These are phyloP conservation scores for Gracilinanus agilis DNA, from an alignment of 2,113 vertebrate genomes.

Conservation along the genomic window DNA sequence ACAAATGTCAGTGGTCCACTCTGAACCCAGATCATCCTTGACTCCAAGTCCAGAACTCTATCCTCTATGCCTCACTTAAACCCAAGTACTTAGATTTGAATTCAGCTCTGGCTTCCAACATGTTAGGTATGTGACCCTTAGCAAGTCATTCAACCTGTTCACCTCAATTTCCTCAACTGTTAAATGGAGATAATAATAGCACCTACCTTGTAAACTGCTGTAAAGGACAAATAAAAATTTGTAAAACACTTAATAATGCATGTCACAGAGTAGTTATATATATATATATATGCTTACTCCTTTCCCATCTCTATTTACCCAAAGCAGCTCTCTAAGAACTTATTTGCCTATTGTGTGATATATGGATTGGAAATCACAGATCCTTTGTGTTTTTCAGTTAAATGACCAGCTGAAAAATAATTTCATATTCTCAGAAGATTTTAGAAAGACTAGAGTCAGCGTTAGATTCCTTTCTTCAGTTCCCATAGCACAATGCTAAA, in stretches of 20 bases:
- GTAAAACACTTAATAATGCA: background rate
- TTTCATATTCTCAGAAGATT: conserved; percentile 4
- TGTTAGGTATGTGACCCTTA: background rate
- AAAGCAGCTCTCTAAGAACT: background rate
- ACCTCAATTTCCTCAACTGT: background rate
- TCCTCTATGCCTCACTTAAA: background rate
- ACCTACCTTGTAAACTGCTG: background rate
- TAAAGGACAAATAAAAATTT: background rate
- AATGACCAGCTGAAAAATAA: background rate
- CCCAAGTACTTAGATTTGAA: background rate
- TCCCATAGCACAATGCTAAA: background rate
- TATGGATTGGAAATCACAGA: background rate
- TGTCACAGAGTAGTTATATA: background rate
- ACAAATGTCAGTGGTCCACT: background rate
- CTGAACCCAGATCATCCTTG: background rate
- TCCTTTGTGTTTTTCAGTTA: background rate
- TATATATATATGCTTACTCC: background rate
- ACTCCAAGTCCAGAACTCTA: background rate
- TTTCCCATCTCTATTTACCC: background rate
- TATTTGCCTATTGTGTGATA: background rate
- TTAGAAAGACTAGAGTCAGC: background rate
- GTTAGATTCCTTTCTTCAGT: conserved; percentile 7
- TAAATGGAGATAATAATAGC: background rate
- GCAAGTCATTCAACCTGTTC: background rate
- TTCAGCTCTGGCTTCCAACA: background rate